phyloP scores from a whole-genome alignment of 2,888 invertebrate genomes.

The Ganaspis brasiliensis region DNA sequence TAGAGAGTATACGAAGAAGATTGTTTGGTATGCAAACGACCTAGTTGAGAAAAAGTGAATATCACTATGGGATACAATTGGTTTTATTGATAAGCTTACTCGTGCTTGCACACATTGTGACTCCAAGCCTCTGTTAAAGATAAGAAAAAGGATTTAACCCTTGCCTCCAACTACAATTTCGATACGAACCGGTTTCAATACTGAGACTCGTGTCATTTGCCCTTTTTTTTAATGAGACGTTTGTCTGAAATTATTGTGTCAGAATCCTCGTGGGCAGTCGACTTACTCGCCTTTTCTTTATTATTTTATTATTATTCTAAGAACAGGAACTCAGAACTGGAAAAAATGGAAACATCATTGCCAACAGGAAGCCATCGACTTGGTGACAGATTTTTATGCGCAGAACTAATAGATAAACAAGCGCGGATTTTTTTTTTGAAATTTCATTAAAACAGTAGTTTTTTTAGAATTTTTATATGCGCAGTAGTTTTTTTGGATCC shows the following conservation, averaged over 20 bases:
- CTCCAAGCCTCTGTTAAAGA: not conserved
- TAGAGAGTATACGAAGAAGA: not conserved
- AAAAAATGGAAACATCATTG: too few relatives aligned
- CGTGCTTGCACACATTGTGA: constrained; percentile 23
- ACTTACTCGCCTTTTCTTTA: too few relatives aligned
- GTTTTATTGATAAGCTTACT: constrained; percentile 42
- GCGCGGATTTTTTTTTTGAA: too few relatives aligned
- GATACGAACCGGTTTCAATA: constrained; percentile 4
- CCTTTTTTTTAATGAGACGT: not conserved
- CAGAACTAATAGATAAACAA: too few relatives aligned
- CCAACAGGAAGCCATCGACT: too few relatives aligned
- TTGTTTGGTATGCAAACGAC: constrained; percentile 57
- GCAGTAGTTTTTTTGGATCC: too few relatives aligned
- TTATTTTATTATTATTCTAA: too few relatives aligned
- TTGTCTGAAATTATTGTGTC: not conserved
- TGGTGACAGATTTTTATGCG: too few relatives aligned
- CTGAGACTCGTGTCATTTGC: not conserved
- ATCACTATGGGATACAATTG: constrained; percentile 26
- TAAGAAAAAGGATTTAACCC: constrained; percentile 8
- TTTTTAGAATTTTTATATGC: too few relatives aligned
- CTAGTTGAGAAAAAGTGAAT: constrained; percentile 30
- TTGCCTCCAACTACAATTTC: too few relatives aligned
- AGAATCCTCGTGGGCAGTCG: not conserved
- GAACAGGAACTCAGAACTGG: too few relatives aligned
- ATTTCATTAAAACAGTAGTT: too few relatives aligned